These are phyloP conservation scores for Alligator mississippiensis DNA, from an alignment of 2,113 vertebrate species.

Conservation along the genomic window DNA sequence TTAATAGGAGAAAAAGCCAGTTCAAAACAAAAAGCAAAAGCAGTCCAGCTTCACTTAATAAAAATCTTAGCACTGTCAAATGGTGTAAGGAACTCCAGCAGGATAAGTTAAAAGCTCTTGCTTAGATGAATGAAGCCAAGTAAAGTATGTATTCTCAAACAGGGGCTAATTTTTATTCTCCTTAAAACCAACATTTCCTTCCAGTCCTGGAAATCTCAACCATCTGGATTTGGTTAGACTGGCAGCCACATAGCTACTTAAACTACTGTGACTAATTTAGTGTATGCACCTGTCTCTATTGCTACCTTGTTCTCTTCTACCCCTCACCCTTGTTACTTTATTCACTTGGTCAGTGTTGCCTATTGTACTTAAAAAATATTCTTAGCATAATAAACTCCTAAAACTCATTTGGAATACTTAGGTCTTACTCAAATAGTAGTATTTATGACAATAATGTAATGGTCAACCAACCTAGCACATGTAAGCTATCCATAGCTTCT, in stretches of 20 bases:
- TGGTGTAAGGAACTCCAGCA: not conserved
- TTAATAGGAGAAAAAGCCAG: not conserved
- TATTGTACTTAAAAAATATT: no score
- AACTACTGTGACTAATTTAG: not conserved
- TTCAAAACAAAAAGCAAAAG: not conserved
- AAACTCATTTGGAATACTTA: not conserved
- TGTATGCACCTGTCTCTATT: not conserved
- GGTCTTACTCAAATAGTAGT: not conserved
- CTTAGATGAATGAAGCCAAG: not conserved
- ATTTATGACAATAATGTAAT: not conserved
- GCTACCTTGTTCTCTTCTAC: not conserved
- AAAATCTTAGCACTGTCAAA: not conserved
- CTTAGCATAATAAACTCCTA: not conserved
- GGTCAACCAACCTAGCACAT: rapidly evolving
- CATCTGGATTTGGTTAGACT: constrained; percentile 14
- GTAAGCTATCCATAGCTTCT: not conserved
- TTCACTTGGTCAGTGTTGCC: not conserved
- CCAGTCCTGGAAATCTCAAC: not conserved
- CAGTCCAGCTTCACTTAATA: not conserved
- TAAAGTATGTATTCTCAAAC: not conserved
- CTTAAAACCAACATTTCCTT: not conserved
- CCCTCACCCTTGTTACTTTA: not conserved
- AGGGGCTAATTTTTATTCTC: not conserved
- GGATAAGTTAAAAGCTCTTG: not conserved
- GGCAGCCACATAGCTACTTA: not conserved